These are phyloP conservation scores for Nixonia krombeini DNA, from an alignment of 1,140 invertebrate genomes.

Conservation along the genomic window DNA sequence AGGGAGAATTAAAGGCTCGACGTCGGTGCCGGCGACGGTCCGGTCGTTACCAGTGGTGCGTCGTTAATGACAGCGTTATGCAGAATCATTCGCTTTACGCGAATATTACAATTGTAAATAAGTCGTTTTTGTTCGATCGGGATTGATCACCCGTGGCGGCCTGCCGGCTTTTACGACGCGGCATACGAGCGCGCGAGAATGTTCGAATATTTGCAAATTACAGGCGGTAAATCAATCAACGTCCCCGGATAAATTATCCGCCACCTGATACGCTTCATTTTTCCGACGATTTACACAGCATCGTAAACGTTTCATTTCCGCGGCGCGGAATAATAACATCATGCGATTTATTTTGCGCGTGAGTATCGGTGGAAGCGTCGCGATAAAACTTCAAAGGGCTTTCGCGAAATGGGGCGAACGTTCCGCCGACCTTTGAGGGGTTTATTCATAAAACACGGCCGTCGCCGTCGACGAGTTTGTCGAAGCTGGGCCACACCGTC, in stretches of 20 bases:
- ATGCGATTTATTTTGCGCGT: neutral
- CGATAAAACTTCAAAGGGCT: constrained; percentile 4
- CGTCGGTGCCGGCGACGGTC: constrained; percentile 9
- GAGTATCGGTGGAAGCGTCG: neutral
- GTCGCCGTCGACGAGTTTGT: neutral
- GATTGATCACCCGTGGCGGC: too few relatives aligned
- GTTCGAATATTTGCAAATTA: too few relatives aligned
- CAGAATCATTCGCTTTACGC: neutral
- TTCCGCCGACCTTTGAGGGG: too few relatives aligned
- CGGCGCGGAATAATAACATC: neutral
- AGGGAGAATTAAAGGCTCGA: constrained; percentile 22
- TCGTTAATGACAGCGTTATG: neutral
- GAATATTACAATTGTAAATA: too few relatives aligned
- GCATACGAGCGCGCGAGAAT: too few relatives aligned
- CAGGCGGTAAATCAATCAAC: too few relatives aligned
- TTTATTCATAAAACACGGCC: constrained; percentile 7
- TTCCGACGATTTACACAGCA: neutral
- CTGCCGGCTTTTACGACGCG: too few relatives aligned
- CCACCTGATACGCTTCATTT: too few relatives aligned
- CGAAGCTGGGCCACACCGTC: neutral
- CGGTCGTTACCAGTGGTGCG: neutral
- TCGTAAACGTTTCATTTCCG: neutral
- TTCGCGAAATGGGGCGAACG: neutral
- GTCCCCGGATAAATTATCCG: too few relatives aligned
- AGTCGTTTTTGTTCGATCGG: too few relatives aligned